Evolutionary conservation across 1,140 invertebrate species (phyloP).

Genomic region (Alviniconcha marisindica): DNA sequence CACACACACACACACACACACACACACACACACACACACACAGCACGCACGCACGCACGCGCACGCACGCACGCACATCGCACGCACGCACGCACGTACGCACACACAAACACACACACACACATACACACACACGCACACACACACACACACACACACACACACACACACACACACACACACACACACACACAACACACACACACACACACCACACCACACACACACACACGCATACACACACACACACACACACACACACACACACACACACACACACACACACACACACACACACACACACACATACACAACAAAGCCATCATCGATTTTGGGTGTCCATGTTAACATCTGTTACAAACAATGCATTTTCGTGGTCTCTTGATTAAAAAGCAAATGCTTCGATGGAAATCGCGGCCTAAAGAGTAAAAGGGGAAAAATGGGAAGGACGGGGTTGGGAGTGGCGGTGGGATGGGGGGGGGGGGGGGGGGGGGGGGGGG

Average conservation of each 20-base stretch:
- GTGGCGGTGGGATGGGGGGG: too few relatives aligned
- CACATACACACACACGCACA: neutral
- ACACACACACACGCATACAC: conserved; percentile 19
- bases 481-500: too few relatives aligned
- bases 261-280: conserved; percentile 34
- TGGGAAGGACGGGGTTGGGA: too few relatives aligned
- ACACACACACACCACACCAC: too few relatives aligned
- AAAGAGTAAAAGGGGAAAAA: too few relatives aligned
- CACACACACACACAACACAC: too few relatives aligned
- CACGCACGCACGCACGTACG: neutral
- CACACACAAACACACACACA: neutral
- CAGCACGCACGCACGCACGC: conserved; percentile 1
- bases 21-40: conserved; percentile 7
- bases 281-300: conserved; percentile 34
- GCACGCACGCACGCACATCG: neutral
- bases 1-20: neutral
- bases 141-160: neutral
- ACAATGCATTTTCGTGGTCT: too few relatives aligned
- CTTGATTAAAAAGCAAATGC: too few relatives aligned
- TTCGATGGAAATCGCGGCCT: too few relatives aligned
- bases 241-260: conserved; percentile 28
- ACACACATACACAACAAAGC: conserved; percentile 2
- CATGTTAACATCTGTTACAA: too few relatives aligned
- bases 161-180: neutral
- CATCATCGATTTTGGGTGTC: too few relatives aligned